Conservation (phyloP, 2,888 invertebrate species). For the Podabrus alpinus region DNA sequence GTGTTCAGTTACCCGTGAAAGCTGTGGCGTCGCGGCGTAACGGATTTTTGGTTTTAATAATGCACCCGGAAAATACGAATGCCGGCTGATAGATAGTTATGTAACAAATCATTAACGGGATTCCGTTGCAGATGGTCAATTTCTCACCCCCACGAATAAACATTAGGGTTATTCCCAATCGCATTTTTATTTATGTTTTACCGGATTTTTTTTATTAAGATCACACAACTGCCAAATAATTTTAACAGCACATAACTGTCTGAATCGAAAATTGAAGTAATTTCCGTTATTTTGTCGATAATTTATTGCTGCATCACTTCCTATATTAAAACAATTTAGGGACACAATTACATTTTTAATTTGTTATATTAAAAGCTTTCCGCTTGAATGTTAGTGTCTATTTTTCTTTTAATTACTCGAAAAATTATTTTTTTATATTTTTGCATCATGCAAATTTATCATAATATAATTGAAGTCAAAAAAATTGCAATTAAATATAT, state of each 20-base stretch:
- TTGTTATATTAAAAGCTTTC: not conserved
- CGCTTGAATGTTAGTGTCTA: not conserved
- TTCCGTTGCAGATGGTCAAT: constrained; percentile 48
- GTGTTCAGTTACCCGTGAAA: constrained; percentile 43
- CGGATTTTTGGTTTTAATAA: constrained; percentile 42
- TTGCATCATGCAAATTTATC: too few relatives aligned
- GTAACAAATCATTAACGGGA: constrained; percentile 47
- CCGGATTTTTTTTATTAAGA: constrained; percentile 26
- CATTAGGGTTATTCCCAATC: constrained; percentile 27
- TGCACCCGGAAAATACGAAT: constrained; percentile 23
- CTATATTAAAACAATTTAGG: constrained; percentile 20
- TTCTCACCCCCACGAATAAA: constrained; percentile 41
- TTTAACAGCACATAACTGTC: constrained; percentile 7
- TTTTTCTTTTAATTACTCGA: too few relatives aligned
- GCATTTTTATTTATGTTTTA: constrained; percentile 8
- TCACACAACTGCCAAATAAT: constrained; percentile 17
- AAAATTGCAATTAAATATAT: not conserved
- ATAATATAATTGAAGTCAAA: too few relatives aligned
- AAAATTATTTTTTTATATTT: too few relatives aligned
- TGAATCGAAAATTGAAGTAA: constrained; percentile 18
- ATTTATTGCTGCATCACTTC: constrained; percentile 42
- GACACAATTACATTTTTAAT: not conserved
- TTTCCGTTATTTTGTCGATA: constrained; percentile 43
- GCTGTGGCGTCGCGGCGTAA: constrained; percentile 35
- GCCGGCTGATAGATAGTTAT: constrained; percentile 34